phyloP scores from a whole-genome alignment of 2,797 vertebrate species.

The Luscinia megarhynchos region DNA sequence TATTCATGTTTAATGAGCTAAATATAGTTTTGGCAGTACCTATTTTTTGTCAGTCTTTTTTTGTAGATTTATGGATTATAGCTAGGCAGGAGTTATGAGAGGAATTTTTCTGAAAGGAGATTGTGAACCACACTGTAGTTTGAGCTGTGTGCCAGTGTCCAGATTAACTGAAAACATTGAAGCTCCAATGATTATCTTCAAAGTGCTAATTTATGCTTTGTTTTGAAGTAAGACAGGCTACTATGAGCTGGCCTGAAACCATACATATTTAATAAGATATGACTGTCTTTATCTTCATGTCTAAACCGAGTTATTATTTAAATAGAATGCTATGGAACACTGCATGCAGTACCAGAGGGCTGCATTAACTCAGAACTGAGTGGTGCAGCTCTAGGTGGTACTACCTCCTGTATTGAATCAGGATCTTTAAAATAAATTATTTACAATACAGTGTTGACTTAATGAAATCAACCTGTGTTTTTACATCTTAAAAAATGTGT shows the following conservation, averaged over 20 bases:
- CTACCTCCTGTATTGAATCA: neutral
- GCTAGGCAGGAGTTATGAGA: slow-evolving; percentile 41
- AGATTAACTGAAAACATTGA: slow-evolving; percentile 16
- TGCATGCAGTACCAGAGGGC: neutral
- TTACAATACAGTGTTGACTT: neutral
- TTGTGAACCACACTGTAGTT: neutral
- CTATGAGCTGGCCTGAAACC: neutral
- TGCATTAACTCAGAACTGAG: neutral
- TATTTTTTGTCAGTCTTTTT: slow-evolving; percentile 43
- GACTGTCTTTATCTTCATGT: neutral
- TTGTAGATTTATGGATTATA: slow-evolving; percentile 43
- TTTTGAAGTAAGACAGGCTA: neutral
- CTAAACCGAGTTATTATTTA: neutral
- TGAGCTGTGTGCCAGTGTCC: neutral
- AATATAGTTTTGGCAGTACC: slow-evolving; percentile 56
- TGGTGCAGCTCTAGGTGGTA: neutral
- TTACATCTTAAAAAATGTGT: neutral
- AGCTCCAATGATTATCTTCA: slow-evolving; percentile 21
- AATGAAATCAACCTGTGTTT: neutral
- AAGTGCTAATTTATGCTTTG: neutral
- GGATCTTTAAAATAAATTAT: neutral
- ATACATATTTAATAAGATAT: neutral
- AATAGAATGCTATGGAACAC: neutral
- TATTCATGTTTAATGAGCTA: slow-evolving; percentile 27
- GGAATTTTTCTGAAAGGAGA: slow-evolving; percentile 42